phyloP scores from a whole-genome alignment of 2,113 vertebrate genomes.

The Platichthys stellatus region DNA sequence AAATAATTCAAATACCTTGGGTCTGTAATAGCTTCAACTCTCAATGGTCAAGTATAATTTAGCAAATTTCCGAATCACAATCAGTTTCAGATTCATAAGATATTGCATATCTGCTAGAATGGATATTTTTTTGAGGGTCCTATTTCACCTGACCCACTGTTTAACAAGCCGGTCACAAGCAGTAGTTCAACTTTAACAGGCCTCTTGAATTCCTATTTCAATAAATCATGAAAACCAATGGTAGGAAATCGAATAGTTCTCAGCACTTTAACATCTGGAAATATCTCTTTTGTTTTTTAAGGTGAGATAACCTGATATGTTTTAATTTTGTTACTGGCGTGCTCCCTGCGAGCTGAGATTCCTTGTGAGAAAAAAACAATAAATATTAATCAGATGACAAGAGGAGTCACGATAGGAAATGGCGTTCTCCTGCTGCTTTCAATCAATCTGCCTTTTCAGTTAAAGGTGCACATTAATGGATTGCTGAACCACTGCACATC shows the following conservation, averaged over 20 bases:
- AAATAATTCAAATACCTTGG: background rate
- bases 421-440: background rate
- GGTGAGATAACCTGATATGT: background rate
- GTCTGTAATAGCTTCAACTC: too few species aligned
- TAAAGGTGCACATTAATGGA: background rate
- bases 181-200: background rate
- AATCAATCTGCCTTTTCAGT: background rate
- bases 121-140: background rate
- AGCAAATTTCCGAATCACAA: background rate
- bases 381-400: background rate
- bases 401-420: background rate
- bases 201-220: background rate
- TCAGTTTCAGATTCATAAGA: background rate
- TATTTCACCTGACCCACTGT: background rate
- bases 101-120: background rate
- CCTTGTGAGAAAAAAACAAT: background rate
- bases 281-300: background rate
- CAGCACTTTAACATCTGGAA: background rate
- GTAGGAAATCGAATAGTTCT: background rate
- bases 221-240: background rate
- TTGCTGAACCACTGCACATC: background rate
- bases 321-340: background rate
- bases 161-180: background rate
- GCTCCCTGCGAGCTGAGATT: background rate
- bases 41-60: too few species aligned